phyloP scores from a whole-genome alignment of 2,113 vertebrate species.

The Trichomycterus rosablanca region DNA sequence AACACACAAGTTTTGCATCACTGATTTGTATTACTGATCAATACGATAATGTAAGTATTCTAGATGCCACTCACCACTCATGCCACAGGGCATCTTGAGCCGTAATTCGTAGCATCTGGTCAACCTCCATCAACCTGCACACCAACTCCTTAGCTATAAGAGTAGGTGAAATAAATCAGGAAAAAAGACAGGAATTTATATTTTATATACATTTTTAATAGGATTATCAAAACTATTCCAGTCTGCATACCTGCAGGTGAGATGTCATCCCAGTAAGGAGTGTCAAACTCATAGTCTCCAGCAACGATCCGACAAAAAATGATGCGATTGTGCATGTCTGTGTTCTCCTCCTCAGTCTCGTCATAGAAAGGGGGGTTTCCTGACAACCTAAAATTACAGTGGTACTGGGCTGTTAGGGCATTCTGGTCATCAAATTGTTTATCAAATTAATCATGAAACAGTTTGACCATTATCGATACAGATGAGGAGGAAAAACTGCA shows the following conservation, averaged over 20 bases:
- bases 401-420: too few species aligned
- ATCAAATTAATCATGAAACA: too few species aligned
- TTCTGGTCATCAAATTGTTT: too few species aligned
- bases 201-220: neutral
- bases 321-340: slow-evolving; percentile 75
- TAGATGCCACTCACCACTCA: slow-evolving; percentile 61
- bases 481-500: too few species aligned
- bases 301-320: slow-evolving; percentile 81
- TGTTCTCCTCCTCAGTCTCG: slow-evolving; percentile 78
- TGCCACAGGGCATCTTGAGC: slow-evolving; percentile 75
- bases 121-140: slow-evolving; percentile 77
- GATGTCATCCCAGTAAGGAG: slow-evolving; percentile 82
- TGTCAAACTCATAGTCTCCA: slow-evolving; percentile 79
- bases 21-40: too few species aligned
- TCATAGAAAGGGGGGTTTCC: slow-evolving; percentile 82
- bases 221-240: neutral
- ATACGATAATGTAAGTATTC: too few species aligned
- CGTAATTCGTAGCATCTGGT: slow-evolving; percentile 77
- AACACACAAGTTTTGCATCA: too few species aligned
- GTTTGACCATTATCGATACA: too few species aligned
- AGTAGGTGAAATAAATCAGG: slow-evolving; percentile 1
- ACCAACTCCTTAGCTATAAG: slow-evolving; percentile 76
- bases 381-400: slow-evolving; percentile 62
- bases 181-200: neutral
- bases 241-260: slow-evolving; percentile 70